phyloP scores from a whole-genome alignment of 2,888 invertebrate genomes.

The Micoletzkya japonica region DNA sequence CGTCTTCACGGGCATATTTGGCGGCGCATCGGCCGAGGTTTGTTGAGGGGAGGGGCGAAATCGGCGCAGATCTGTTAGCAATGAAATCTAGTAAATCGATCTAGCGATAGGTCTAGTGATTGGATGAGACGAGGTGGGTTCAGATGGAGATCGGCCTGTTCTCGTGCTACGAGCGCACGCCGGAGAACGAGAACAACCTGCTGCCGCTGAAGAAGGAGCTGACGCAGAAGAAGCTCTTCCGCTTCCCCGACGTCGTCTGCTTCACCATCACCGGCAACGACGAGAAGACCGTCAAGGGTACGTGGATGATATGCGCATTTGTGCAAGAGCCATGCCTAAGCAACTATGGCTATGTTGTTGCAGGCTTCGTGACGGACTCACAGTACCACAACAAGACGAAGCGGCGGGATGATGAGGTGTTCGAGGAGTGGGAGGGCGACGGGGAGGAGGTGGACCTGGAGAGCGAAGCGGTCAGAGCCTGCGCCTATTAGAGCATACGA shows the following conservation, averaged over 20 bases:
- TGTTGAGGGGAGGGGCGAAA: no score
- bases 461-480: not conserved
- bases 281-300: conserved; percentile 30
- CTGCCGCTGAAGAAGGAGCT: conserved; percentile 34
- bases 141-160: conserved; percentile 33
- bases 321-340: no score
- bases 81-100: no score
- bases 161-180: conserved; percentile 33
- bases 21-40: conserved; percentile 19
- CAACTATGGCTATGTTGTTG: no score
- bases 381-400: conserved; percentile 37
- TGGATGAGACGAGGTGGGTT: no score
- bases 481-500: no score
- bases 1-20: conserved; percentile 32
- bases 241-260: conserved; percentile 35
- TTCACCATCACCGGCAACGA: conserved; percentile 32
- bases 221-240: conserved; percentile 36
- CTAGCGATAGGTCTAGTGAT: no score
- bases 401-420: conserved; percentile 29
- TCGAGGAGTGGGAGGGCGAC: conserved; percentile 37
- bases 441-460: conserved; percentile 35
- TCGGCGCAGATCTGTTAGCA: no score
- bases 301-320: not conserved
- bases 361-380: conserved; percentile 43
- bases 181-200: conserved; percentile 35